Conservation (phyloP, 2,888 invertebrate genomes). For the Operophtera brumata region DNA sequence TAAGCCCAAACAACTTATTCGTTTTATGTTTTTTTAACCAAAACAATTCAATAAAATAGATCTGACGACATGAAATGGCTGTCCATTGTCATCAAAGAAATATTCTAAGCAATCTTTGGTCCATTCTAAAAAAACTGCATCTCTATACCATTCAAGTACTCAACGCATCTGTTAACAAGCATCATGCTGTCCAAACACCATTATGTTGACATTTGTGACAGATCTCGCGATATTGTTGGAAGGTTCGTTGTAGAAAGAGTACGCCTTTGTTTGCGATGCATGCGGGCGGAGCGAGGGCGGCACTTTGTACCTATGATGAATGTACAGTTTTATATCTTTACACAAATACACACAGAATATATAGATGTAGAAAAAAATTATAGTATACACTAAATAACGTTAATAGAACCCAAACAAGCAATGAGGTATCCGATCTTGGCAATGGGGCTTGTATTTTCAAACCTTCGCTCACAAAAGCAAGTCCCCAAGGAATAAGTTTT, state of each 20-base stretch:
- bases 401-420: too few relatives aligned
- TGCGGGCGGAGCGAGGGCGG: slow-evolving; percentile 23
- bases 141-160: neutral
- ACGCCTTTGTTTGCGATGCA: slow-evolving; percentile 39
- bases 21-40: too few relatives aligned
- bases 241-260: slow-evolving; percentile 26
- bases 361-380: too few relatives aligned
- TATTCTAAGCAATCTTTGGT: neutral
- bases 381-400: too few relatives aligned
- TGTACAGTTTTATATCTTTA: neutral
- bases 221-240: slow-evolving; percentile 10
- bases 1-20: too few relatives aligned
- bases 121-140: neutral
- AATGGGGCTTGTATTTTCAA: too few relatives aligned
- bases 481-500: too few relatives aligned
- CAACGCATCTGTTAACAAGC: neutral
- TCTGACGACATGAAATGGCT: too few relatives aligned
- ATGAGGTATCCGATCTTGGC: too few relatives aligned
- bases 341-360: neutral
- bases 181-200: slow-evolving; percentile 18
- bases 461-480: too few relatives aligned
- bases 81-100: too few relatives aligned
- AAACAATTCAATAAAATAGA: too few relatives aligned
- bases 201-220: slow-evolving; percentile 19
- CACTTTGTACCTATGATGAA: neutral